phyloP scores from a whole-genome alignment of 2,888 invertebrate genomes.

The Megaustenia siamemsis region DNA sequence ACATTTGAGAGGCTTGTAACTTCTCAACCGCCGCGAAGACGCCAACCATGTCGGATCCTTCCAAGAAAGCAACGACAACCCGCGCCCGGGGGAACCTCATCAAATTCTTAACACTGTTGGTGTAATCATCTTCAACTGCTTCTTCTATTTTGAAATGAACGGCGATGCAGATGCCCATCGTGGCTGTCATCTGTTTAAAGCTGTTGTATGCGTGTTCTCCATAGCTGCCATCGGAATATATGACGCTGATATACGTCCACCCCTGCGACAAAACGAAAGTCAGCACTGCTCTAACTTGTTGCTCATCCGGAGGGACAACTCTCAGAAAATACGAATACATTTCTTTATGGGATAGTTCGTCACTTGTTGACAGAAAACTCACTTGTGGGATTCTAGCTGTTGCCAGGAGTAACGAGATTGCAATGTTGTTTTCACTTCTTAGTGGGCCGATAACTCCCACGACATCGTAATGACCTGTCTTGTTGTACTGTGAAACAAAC shows the following conservation, averaged over 20 bases:
- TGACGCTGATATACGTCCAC: constrained; percentile 89
- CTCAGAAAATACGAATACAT: constrained; percentile 64
- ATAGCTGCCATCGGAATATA: constrained; percentile 85
- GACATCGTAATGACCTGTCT: constrained; percentile 34
- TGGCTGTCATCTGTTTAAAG: constrained; percentile 11
- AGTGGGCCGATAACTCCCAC: constrained; percentile 43
- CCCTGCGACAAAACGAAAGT: constrained; percentile 78
- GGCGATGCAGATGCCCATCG: constrained; percentile 32
- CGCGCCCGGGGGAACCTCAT: constrained; percentile 54
- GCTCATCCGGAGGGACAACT: constrained; percentile 64
- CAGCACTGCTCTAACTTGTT: constrained; percentile 64
- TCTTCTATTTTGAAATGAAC: background rate
- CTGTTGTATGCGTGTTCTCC: constrained; percentile 62
- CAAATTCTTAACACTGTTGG: constrained; percentile 51
- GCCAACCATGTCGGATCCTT: constrained; percentile 60
- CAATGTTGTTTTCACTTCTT: constrained; percentile 22
- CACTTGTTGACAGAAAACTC: constrained; percentile 62
- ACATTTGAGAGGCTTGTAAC: constrained; percentile 56
- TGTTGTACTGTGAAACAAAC: background rate
- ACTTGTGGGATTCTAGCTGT: constrained; percentile 64
- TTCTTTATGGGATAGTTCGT: constrained; percentile 63
- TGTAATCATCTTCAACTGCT: constrained; percentile 40
- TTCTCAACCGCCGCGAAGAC: constrained; percentile 60
- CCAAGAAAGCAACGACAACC: constrained; percentile 67
- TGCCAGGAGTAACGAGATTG: constrained; percentile 62